Evolutionary conservation across 2,888 invertebrate species (phyloP), one percentile per base, ranked within the genome.

Genomic region (Nemapogon koenigi): DNA sequence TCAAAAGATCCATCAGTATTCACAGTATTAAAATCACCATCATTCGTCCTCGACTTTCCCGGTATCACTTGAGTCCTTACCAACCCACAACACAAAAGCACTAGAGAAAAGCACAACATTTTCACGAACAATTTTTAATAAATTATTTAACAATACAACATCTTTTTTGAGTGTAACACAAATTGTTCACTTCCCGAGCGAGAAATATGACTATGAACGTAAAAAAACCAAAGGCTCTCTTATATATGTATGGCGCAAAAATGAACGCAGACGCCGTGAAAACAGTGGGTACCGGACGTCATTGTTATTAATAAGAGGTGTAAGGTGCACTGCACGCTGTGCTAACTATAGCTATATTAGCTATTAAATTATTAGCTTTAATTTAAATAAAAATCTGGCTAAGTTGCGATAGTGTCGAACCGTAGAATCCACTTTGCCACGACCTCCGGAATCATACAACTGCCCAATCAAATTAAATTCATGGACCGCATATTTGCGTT

Each of bases 1-100:
- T 87, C 83, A 53, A 83, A 90, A 14, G 89, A 88, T 55, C 89
- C 89, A 68, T 90, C 89, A 17, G 82, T 79, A 47, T 87, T 84
- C 26, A 87, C 76, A 41, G 81, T 80, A 51, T 88, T 87, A 51
- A 84, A 87, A 43, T 84, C 85, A 3, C 80, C 79, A 45, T 79
- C 83, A 42, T 73, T 82, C 3, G 76, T 67, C 48, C 73, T 61
- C 16, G 73, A 60, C 44, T 80, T 75, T 2, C 71, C 68, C 2
- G 73, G 73, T 16, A 78, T 78, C 28, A 76, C 66, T 50, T 78
- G 78, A 57, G 70, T 68, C 62, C 67, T 61, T 40, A 53, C 68
- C 39, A 64, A 42, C 17, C 50, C 60, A 55, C 75, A 72, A 59
- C 70, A 70, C 66, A 72, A 36, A 45, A 56, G 52, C 43, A 61